These are phyloP conservation scores for Sandelia bainsii DNA, from an alignment of 2,797 vertebrate species.

Conservation along the genomic window DNA sequence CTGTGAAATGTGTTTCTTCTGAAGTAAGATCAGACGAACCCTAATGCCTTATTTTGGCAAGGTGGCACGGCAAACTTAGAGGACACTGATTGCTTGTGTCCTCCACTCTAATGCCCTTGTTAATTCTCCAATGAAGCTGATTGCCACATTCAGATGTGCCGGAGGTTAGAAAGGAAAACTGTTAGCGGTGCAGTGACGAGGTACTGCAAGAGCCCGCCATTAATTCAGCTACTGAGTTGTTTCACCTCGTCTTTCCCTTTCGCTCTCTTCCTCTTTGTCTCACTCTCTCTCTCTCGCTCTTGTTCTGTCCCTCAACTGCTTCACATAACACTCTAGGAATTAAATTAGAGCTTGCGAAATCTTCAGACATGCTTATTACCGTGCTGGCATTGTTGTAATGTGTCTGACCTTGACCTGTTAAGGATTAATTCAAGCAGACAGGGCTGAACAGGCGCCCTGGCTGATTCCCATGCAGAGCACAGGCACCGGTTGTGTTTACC, in stretches of 20 bases:
- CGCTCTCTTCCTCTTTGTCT: slow-evolving; percentile 6
- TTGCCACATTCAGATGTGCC: slow-evolving; percentile 73
- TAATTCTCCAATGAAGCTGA: slow-evolving; percentile 78
- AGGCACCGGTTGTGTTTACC: slow-evolving; percentile 74
- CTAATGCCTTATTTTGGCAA: slow-evolving; percentile 77
- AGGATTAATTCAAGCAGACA: slow-evolving; percentile 79
- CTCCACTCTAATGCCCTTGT: slow-evolving; percentile 80
- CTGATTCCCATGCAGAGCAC: slow-evolving; percentile 80
- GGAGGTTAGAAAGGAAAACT: slow-evolving; percentile 47
- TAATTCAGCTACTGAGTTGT: slow-evolving; percentile 57
- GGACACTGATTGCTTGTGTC: slow-evolving; percentile 82
- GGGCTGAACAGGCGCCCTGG: slow-evolving; percentile 54
- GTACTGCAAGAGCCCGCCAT: slow-evolving; percentile 47
- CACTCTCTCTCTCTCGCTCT: slow-evolving; percentile 11
- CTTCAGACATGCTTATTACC: slow-evolving; percentile 80
- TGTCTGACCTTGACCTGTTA: slow-evolving; percentile 83
- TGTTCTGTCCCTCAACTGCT: slow-evolving; percentile 51
- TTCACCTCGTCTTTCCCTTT: slow-evolving; percentile 60
- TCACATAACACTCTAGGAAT: slow-evolving; percentile 70
- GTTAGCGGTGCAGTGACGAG: slow-evolving; percentile 34
- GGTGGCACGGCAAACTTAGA: slow-evolving; percentile 67
- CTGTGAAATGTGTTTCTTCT: slow-evolving; percentile 56
- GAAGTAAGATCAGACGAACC: slow-evolving; percentile 54
- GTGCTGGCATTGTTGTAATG: slow-evolving; percentile 78
- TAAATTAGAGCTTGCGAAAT: slow-evolving; percentile 79